Base-by-base conservation (phyloP, 1,140 invertebrate genomes). In the Ectropis grisescens region DNA sequence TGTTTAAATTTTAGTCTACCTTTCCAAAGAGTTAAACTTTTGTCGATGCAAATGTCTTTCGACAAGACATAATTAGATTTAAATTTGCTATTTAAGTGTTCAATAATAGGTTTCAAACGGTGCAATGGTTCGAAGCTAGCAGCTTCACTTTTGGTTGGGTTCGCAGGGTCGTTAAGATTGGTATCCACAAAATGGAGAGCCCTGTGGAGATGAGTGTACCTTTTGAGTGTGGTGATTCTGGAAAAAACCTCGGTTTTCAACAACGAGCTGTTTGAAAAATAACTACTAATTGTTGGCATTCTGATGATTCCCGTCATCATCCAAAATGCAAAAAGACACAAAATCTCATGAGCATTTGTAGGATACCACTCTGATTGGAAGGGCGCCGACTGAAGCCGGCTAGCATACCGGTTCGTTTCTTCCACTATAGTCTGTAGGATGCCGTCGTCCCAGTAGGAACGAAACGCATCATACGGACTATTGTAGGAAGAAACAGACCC, bases 81-180 rank as follows among this genome's bases (percentile, higher is more conserved):
- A 33, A 40, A 33, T 29, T 29, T 33, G 13, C 9, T 2, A 22
- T 33, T 29, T 12, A 40, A 29, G 24, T 32, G 29, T 1, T 26
- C 13, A 16, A 33, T 12, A 24, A 8, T 19, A 8, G 22, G 31
- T 11, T 15, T 13, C 16, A 31, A 9, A 12, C 13, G 15, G 10
- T 16, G n/a, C 10, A 10, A 10, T 16, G 29, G 13, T 31, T 11
- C 16, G 10, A 9, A 19, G n/a, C 16, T 4, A 19, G 16, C 8
- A n/a, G n/a, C n/a, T n/a, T n/a, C n/a, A n/a, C n/a, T n/a, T n/a
- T n/a, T n/a, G n/a, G n/a, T n/a, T n/a, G n/a, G n/a, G n/a, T n/a
- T n/a, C n/a, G n/a, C n/a, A n/a, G n/a, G n/a, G n/a, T n/a, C n/a
- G n/a, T n/a, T n/a, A n/a, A n/a, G n/a, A n/a, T n/a, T n/a, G n/a